Evolutionary conservation across 2,888 invertebrate species (phyloP), one percentile per base, ranked within the genome.

Genomic region (Microctonus hyperodae): DNA sequence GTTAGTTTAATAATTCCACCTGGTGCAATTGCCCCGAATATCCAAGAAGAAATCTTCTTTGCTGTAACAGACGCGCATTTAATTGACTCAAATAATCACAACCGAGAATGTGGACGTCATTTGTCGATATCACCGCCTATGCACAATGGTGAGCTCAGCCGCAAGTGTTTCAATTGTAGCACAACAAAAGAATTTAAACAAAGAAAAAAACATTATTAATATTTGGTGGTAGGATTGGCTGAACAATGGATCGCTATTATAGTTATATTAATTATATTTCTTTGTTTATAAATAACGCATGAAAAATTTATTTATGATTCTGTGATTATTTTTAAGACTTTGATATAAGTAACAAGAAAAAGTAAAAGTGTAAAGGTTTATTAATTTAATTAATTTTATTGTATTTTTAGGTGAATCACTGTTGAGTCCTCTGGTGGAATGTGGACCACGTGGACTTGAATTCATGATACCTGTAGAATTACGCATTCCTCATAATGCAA

Each of bases 401-500:
- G 4, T 60, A 25, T 20, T 37, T 68, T 74, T 84, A 96, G 96
- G 96, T 90, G 97, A 97, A 88, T 94, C 95, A 71, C 90, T 97
- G 88, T 88, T 97, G 78, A 95, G 95, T 78, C 97, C 97, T 69
- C 88, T 97, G 79, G 96, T 97, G 80, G 96, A 97, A 94, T 97
- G 97, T 86, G 97, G 97, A 70, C 97, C 97, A 25, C 95, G 95
- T 86, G 92, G 97, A 73, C 89, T 96, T 74, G 91, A 92, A 84
- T 97, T 97, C 86, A 86, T 90, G 69, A 89, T 91, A 81, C 96
- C 97, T 61, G 95, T 97, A 79, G 95, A 97, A 78, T 88, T 97
- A 64, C 90, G 94, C 74, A 91, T 97, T 81, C 97, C 97, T 73
- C 96, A 93, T 83, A 92, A 92, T 82, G 91, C 91, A 61, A 90